Evolutionary conservation across 1,140 invertebrate species (phyloP).

Genomic region (Acromyrmex echinatior): DNA sequence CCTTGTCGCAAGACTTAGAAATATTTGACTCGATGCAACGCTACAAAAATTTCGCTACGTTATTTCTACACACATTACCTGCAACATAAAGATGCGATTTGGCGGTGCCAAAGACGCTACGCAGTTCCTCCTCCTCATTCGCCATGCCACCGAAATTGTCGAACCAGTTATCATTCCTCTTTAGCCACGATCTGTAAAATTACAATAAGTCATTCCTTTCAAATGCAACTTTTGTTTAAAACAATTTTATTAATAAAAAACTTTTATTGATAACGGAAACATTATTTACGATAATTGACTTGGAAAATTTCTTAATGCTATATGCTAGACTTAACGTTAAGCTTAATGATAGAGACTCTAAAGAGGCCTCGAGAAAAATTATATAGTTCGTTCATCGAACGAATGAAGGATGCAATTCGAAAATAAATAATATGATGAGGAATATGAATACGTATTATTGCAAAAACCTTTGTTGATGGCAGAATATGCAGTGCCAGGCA

Average conservation of each 20-base stretch:
- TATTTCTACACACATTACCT: slow-evolving; percentile 72
- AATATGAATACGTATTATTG: not conserved
- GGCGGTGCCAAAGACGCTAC: slow-evolving; percentile 73
- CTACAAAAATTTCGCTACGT: not conserved
- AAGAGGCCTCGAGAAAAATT: not conserved
- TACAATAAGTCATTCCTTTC: not conserved
- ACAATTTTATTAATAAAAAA: not conserved
- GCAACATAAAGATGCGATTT: slow-evolving; percentile 74
- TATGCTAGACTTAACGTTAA: not conserved
- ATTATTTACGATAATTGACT: slow-evolving; percentile 7
- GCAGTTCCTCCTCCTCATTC: slow-evolving; percentile 58
- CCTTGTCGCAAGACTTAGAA: not conserved
- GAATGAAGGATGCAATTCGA: slow-evolving; percentile 17
- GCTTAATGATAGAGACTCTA: slow-evolving; percentile 9
- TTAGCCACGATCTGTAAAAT: slow-evolving; percentile 77
- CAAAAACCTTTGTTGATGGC: slow-evolving; percentile 81
- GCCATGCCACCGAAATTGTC: slow-evolving; percentile 73
- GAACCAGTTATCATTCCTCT: slow-evolving; percentile 78
- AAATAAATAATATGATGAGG: not conserved
- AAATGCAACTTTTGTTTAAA: not conserved
- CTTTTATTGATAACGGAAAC: too few species aligned
- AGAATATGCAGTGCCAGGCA: slow-evolving; percentile 82
- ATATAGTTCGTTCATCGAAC: not conserved
- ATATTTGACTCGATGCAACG: not conserved
- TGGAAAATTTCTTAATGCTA: not conserved